Base-by-base conservation (phyloP, 2,888 invertebrate species). In the Drosophila kuntzei region DNA sequence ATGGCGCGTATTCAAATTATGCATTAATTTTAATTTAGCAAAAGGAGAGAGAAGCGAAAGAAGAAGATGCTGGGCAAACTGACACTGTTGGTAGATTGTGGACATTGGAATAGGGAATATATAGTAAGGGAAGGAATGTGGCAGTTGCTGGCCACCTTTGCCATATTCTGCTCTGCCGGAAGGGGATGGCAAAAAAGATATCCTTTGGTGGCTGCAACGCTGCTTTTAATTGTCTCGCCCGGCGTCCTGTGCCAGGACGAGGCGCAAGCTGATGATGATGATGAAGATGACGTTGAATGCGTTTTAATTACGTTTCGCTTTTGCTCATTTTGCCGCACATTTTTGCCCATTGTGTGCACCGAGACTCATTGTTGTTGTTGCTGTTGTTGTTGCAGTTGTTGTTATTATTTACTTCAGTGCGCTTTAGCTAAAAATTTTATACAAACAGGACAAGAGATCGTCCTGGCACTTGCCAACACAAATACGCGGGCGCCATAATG, bases 301-400 rank as follows among this genome's bases (percentile, higher is more conserved):
- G 80, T 86, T 87, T 89, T 89, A 89, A 89, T 86, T 86, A 78
- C 88, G 77, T 76, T 78, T 80, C 71, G 43, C 71, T 69, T 59
- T 78, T 84, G 78, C 87, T 75, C 75, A 83, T 79, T 87, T 87
- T 65, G 51, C 68, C 64, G 67, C 69, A 66, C 63, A 75, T 61
- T 64, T 67, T 67, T 58, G 54, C 49, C 51, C 66, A 71, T 75
- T 78, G 55, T 74, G 44, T 71, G 72, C 20, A 44, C 36, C 43
- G 59, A 32, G 47, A 25, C 43, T 55, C 43, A 49, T 37, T 32
- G 32, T 39, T 54, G 44, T 29, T 54, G 49, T 44, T 59, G 50
- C 25, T 66, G 51, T 29, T 65, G 59, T 47, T 60, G 51, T 43
- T 29, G 57, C 46, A 62, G 63, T 51, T 72, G 55, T 65, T 75